Conservation (phyloP, 2,113 vertebrate species). For the Prunella himalayana region DNA sequence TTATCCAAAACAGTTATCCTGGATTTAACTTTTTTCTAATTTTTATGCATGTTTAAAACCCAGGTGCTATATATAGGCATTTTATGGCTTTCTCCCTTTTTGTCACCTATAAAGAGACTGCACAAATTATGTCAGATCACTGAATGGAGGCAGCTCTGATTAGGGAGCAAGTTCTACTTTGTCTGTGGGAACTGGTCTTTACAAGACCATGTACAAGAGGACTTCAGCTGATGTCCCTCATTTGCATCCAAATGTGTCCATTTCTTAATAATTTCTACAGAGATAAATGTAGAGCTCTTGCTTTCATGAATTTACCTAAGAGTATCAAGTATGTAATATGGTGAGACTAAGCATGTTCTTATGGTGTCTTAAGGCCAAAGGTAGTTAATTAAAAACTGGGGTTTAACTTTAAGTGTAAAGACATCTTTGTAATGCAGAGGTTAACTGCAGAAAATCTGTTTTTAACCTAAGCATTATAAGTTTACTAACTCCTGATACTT, state of each 20-base stretch:
- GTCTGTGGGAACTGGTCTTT: neutral
- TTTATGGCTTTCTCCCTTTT: slow-evolving; percentile 13
- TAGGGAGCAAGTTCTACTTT: neutral
- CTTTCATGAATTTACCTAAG: neutral
- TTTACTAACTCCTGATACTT: neutral
- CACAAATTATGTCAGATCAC: neutral
- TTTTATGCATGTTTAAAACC: slow-evolving; percentile 37
- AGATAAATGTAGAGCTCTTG: neutral
- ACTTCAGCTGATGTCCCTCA: neutral
- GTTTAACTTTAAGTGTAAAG: neutral
- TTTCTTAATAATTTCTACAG: no score
- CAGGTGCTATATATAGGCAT: neutral
- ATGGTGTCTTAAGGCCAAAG: neutral
- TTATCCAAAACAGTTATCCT: slow-evolving; percentile 49
- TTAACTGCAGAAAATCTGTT: neutral
- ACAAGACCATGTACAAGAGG: neutral
- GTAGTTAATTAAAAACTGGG: neutral
- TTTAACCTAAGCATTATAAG: neutral
- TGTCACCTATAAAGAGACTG: neutral
- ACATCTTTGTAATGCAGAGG: neutral
- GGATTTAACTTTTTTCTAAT: slow-evolving; percentile 24
- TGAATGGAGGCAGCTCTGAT: neutral
- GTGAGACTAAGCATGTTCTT: neutral
- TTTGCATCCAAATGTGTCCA: neutral
- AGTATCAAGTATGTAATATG: neutral